Base-by-base conservation (phyloP, 2,888 invertebrate genomes). In the Atethmia centrago region DNA sequence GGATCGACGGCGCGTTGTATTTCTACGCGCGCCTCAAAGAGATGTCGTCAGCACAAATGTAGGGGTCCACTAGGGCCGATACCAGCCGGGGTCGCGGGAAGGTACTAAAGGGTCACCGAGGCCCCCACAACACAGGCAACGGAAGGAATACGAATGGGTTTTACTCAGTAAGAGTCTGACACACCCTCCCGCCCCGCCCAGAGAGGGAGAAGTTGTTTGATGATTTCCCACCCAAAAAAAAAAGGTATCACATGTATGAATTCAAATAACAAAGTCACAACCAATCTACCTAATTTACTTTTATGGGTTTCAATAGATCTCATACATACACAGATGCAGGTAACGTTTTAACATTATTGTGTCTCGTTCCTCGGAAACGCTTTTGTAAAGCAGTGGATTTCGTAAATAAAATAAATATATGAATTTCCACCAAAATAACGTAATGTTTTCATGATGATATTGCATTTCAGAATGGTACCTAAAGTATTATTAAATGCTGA, bases 381-480 rank as follows among this genome's bases (percentile, higher is more conserved):
- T 55, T 55, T 0, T 21, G 58, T 31, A 31, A 58, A 28, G n/a
- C 40, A 31, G 7, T 31, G n/a, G 0, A 58, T 31, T 16, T 69
- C n/a, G 14, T 12, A 36, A 49, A 59, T 74, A 49, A 42, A 51
- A 42, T 70, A 42, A 59, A 49, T 75, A 49, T 75, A 75, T 45
- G 25, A 42, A 61, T 31, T 16, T 8, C 31, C 14, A 31, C 7
- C n/a, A n/a, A 61, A 56, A 75, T 51, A 42, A 59, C 28, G 61
- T 51, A 59, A 74, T 36, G 19, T 51, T 72, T 59, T 49, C 61
- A 72, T 42, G 42, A 59, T 42, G 61, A 75, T 59, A 75, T 72
- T 72, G 76, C 75, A 42, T 75, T 72, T 61, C 31, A 10, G 16
- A 72, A 61, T 51, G 49, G n/a, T 74, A 49, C 10, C 74, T 42